Evolutionary conservation across 2,888 invertebrate genomes (phyloP).

Genomic region (Meloe dianella): DNA sequence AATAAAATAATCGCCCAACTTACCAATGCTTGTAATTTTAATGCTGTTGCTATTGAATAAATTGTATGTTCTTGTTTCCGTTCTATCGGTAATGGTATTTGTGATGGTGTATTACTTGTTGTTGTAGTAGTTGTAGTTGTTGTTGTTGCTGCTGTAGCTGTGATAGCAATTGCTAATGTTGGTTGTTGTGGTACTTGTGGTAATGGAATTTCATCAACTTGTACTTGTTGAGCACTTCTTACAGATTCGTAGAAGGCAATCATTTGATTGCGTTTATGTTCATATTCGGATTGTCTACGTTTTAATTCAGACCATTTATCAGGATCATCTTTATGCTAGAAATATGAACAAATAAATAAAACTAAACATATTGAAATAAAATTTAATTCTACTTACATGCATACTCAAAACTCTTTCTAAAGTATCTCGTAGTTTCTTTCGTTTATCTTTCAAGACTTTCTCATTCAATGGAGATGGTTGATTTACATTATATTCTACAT

Average conservation of each 20-base stretch:
- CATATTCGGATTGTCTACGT: slow-evolving; percentile 90
- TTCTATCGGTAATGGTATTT: slow-evolving; percentile 56
- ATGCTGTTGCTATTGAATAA: slow-evolving; percentile 58
- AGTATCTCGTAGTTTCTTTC: slow-evolving; percentile 94
- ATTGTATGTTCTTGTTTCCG: slow-evolving; percentile 58
- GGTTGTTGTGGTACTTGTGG: slow-evolving; percentile 71
- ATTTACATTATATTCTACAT: slow-evolving; percentile 91
- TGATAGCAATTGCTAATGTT: slow-evolving; percentile 29
- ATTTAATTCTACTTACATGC: slow-evolving; percentile 79
- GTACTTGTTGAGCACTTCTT: slow-evolving; percentile 92
- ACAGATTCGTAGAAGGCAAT: slow-evolving; percentile 95
- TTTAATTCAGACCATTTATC: slow-evolving; percentile 93
- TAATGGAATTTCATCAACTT: slow-evolving; percentile 93
- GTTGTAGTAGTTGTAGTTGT: slow-evolving; percentile 48
- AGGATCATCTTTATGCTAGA: slow-evolving; percentile 92
- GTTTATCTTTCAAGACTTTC: slow-evolving; percentile 94
- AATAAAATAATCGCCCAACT: slow-evolving; percentile 19
- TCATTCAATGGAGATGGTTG: slow-evolving; percentile 95
- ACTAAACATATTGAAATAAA: neutral
- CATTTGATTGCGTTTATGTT: slow-evolving; percentile 83
- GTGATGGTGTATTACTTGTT: slow-evolving; percentile 40
- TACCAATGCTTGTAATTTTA: slow-evolving; percentile 57
- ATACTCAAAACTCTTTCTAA: slow-evolving; percentile 92
- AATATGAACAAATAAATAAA: slow-evolving; percentile 16
- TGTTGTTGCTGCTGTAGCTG: slow-evolving; percentile 43